phyloP scores from a whole-genome alignment of 2,113 vertebrate species.

The Fregetta grallaria region DNA sequence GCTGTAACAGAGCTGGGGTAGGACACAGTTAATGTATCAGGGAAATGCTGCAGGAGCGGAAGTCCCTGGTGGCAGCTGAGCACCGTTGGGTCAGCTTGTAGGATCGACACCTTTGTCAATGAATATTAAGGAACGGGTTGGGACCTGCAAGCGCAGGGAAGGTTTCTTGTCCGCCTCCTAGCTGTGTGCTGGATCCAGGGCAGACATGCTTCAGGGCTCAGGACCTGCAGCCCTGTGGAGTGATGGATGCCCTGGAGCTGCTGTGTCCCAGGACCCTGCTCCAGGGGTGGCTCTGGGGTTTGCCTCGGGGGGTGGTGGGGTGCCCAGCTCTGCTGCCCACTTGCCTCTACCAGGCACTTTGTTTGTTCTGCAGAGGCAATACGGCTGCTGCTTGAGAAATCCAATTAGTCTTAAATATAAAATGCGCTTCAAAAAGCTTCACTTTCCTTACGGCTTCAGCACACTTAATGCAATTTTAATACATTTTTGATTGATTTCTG shows the following conservation, averaged over 20 bases:
- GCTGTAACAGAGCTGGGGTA: neutral
- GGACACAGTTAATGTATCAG: accelerated
- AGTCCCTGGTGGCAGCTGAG: neutral
- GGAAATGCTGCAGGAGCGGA: neutral
- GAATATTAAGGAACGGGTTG: accelerated
- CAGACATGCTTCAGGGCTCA: neutral
- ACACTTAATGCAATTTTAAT: neutral
- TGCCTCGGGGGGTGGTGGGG: neutral
- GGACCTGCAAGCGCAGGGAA: neutral
- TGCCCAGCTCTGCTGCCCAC: neutral
- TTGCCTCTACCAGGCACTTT: neutral
- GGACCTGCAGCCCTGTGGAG: neutral
- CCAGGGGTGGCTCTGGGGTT: neutral
- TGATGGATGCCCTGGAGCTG: neutral
- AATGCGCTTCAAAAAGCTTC: neutral
- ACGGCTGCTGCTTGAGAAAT: neutral
- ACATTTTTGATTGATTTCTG: neutral
- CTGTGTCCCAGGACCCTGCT: accelerated
- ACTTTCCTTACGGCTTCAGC: neutral
- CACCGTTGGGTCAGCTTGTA: neutral
- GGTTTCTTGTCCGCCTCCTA: neutral
- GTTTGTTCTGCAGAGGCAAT: neutral
- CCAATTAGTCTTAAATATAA: neutral
- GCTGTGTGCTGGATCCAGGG: accelerated
- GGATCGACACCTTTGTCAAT: neutral